Base-by-base conservation (phyloP, 2,113 vertebrate genomes). In the Sterna hirundo region DNA sequence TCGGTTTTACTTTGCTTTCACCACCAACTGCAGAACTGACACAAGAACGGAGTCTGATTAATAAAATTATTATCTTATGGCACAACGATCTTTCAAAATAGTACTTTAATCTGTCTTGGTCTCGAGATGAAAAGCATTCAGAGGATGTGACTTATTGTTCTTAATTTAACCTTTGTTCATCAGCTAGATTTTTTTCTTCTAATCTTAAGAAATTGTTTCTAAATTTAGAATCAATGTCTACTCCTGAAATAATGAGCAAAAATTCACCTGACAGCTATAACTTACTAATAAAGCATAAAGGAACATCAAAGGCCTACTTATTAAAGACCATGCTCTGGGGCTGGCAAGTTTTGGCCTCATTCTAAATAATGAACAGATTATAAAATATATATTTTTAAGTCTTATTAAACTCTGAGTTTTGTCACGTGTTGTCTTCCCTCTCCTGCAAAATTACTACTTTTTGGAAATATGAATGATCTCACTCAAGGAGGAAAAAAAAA, bases 151-250 rank as follows among this genome's bases (percentile, higher is more conserved):
- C 30, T 92, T 94, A 69, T 4, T 94, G 42, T 88, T 86, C 86
- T 89, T 84, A 92, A 82, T 78, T 93, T 90, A 91, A 93, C 82
- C 58, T 96, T 60, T 71, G 15, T 29, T 77, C 90, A 92, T 79
- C 62, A 91, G 60, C 64, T 79, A 61, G 15, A 70, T 52, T 71
- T 65, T 87, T 80, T 70, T 90, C 20, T 36, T 69, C 23, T 26
- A 6, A 60, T 55, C 68, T 71, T 92, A 83, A 88, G 26, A 68
- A 94, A 90, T 71, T 36, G 44, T 54, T 96, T 80, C 90, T 90
- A 85, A 82, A 69, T 95, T 93, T 92, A 87, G 88, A 86, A 88
- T 51, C 47, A 61, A 78, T 27, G 25, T 36, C 72, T 75, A 49
- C 55, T 81, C 1, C 4, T 69, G 61, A 95, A 93, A 88, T 72